Conservation (phyloP, 2,113 vertebrate species). For the Heterocephalus glaber region DNA sequence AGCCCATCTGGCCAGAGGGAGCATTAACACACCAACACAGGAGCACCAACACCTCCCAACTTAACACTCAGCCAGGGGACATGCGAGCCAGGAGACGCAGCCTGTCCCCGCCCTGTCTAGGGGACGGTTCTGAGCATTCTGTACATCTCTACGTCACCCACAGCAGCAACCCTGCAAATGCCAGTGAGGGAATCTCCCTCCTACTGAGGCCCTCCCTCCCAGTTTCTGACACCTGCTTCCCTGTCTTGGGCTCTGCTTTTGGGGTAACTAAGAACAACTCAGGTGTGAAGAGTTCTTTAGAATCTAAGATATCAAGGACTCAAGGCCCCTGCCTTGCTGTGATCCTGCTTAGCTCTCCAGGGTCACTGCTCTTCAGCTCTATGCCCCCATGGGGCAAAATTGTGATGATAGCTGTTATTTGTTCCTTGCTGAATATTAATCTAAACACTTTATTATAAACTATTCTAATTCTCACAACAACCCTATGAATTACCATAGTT, state of each 20-base stretch:
- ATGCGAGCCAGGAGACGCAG: not conserved
- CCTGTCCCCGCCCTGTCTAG: too few relatives aligned
- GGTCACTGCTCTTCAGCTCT: not conserved
- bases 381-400: not conserved
- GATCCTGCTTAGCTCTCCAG: not conserved
- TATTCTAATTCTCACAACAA: not conserved
- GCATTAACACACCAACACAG: not conserved
- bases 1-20: not conserved
- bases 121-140: not conserved
- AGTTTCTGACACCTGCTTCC: not conserved
- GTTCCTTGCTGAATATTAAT: not conserved
- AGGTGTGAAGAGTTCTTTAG: not conserved
- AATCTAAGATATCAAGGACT: not conserved
- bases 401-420: not conserved
- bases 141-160: not conserved
- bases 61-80: not conserved
- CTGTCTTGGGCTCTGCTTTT: not conserved
- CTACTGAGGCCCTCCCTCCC: too few relatives aligned
- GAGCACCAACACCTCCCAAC: accelerated
- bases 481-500: not conserved
- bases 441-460: not conserved
- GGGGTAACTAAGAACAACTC: not conserved
- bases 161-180: not conserved
- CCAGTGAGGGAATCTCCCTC: not conserved
- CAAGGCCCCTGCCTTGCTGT: not conserved